A percentile compares a stretch with the other conserved stretches of the same genome.
These are phyloP conservation scores for Noturus placidus DNA, from an alignment of 2,113 vertebrate species.

Conservation along the genomic window DNA sequence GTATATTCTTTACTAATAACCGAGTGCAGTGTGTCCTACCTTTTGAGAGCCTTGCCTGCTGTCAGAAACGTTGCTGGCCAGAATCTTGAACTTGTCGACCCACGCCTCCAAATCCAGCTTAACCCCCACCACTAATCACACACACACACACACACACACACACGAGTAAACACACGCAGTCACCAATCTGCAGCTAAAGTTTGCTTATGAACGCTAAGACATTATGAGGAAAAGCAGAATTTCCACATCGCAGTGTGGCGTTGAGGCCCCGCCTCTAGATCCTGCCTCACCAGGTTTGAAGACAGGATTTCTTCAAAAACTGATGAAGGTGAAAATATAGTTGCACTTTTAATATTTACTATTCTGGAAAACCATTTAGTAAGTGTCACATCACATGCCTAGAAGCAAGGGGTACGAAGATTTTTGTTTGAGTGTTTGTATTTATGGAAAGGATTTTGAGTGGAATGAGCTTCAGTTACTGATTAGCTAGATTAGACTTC, in stretches of 20 bases:
- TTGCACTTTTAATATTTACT: neutral
- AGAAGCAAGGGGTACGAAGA: neutral
- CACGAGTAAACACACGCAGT: neutral
- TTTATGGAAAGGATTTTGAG: neutral
- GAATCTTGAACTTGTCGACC: slow-evolving; percentile 98
- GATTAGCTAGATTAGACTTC: neutral
- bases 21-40: slow-evolving; percentile 65
- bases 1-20: neutral
- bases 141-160: slow-evolving; percentile 18
- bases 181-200: neutral
- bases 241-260: neutral
- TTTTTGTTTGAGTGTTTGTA: neutral
- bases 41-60: slow-evolving; percentile 83
- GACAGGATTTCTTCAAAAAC: neutral
- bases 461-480: neutral
- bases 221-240: neutral
- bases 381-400: no score
- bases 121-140: slow-evolving; percentile 87
- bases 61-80: slow-evolving; percentile 94
- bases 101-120: slow-evolving; percentile 96
- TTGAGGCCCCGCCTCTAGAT: no score
- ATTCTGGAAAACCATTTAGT: neutral
- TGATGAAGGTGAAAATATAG: neutral
- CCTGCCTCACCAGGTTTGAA: neutral
- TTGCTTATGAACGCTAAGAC: neutral